Evolutionary conservation across 2,888 invertebrate species (phyloP).

Genomic region (Parapristionchus giblindavisi): DNA sequence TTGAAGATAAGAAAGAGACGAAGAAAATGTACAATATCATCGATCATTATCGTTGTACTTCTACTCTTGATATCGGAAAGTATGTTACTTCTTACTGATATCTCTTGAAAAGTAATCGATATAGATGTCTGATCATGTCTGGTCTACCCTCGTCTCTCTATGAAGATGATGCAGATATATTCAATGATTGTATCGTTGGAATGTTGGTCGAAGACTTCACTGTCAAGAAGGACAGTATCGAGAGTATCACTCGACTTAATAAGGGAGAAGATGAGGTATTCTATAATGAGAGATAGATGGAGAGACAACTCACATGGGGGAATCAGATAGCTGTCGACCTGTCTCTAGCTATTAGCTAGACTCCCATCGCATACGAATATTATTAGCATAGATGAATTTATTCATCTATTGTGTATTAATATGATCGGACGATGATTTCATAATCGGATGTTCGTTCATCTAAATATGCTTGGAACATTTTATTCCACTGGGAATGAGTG

Average conservation of each 20-base stretch:
- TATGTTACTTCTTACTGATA: neutral
- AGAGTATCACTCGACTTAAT: constrained; percentile 5
- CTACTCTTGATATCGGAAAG: constrained; percentile 27
- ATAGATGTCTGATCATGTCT: constrained; percentile 29
- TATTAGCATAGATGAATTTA: no score
- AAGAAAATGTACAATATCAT: constrained; percentile 13
- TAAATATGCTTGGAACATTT: no score
- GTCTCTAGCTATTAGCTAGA: no score
- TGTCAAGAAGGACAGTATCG: constrained; percentile 38
- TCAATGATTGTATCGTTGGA: constrained; percentile 47
- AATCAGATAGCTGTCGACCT: neutral
- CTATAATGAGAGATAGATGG: neutral
- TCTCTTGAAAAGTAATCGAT: neutral
- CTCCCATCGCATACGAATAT: no score
- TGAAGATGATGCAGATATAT: constrained; percentile 47
- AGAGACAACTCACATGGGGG: neutral
- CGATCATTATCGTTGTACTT: neutral
- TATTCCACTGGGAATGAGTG: no score
- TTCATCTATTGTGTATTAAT: no score
- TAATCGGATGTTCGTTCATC: no score
- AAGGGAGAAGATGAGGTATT: constrained; percentile 40
- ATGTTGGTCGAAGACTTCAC: constrained; percentile 47
- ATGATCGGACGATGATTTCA: no score
- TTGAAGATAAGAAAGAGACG: no score
- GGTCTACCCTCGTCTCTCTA: constrained; percentile 24